phyloP scores from a whole-genome alignment of 2,113 vertebrate species.

The Apodemus speciosus region DNA sequence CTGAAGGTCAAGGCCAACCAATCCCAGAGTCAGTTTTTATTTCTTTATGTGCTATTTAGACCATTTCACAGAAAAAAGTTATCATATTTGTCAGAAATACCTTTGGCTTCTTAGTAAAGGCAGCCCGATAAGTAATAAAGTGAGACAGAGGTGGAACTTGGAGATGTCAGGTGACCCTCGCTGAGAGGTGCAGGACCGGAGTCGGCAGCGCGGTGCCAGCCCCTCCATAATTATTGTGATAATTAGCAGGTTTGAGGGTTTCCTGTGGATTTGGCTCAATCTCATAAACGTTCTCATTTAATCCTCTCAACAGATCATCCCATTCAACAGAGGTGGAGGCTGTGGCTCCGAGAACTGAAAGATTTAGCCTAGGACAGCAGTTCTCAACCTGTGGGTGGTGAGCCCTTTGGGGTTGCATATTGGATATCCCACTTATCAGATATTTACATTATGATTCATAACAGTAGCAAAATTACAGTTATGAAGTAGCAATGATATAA shows the following conservation, averaged over 20 bases:
- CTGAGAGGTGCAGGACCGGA: neutral
- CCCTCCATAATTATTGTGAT: neutral
- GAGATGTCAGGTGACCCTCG: neutral
- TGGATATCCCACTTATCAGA: neutral
- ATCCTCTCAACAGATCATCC: neutral
- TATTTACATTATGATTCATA: neutral
- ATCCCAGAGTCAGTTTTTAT: neutral
- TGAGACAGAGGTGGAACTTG: neutral
- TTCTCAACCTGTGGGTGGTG: neutral
- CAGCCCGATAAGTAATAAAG: neutral
- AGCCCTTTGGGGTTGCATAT: neutral
- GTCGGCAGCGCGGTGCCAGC: neutral
- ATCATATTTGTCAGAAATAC: constrained; percentile 40
- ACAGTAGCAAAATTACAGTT: neutral
- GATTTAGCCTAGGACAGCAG: constrained; percentile 6
- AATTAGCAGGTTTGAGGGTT: neutral
- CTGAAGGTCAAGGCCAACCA: neutral
- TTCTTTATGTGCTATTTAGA: constrained; percentile 26
- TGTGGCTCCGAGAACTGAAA: constrained; percentile 15
- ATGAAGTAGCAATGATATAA: neutral
- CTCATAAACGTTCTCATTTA: constrained; percentile 30
- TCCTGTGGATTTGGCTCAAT: neutral
- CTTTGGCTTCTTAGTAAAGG: constrained; percentile 6
- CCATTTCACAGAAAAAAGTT: neutral
- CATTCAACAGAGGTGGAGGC: constrained; percentile 49